Conservation (phyloP, 2,797 vertebrate genomes). For the Clarias laeviceps region DNA sequence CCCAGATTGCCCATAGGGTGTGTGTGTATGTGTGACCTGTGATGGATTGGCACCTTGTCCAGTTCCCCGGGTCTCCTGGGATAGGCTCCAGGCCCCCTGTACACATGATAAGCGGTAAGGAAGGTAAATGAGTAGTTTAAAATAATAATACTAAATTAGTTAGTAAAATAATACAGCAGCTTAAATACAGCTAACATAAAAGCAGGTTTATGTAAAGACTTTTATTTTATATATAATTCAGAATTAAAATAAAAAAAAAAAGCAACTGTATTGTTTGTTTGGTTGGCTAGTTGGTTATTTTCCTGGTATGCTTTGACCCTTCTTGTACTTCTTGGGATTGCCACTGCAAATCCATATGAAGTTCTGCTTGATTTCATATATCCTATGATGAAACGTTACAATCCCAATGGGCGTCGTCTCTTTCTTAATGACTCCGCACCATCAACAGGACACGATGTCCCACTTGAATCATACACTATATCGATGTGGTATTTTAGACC, state of each 20-base stretch:
- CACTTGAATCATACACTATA: background rate
- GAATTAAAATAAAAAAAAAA: no score
- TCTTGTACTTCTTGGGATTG: no score
- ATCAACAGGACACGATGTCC: background rate
- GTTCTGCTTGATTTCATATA: no score
- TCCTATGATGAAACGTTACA: background rate
- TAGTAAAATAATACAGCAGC: background rate
- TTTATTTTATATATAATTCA: background rate
- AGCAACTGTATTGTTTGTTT: no score
- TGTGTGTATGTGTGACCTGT: no score
- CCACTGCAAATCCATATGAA: background rate
- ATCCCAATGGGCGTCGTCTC: background rate
- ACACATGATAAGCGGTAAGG: no score
- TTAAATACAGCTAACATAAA: background rate
- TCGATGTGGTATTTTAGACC: background rate
- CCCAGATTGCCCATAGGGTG: no score
- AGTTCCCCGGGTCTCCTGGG: no score
- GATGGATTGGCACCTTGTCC: no score
- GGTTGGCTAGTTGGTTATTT: background rate
- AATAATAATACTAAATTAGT: background rate
- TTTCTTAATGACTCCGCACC: background rate
- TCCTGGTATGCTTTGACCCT: background rate
- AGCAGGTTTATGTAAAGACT: background rate
- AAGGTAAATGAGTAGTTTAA: no score
- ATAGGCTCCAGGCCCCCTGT: no score